A percentile compares a stretch with the other conserved stretches of the same genome.
Conservation (phyloP, 2,888 invertebrate genomes). For the Agriotes lineatus region DNA sequence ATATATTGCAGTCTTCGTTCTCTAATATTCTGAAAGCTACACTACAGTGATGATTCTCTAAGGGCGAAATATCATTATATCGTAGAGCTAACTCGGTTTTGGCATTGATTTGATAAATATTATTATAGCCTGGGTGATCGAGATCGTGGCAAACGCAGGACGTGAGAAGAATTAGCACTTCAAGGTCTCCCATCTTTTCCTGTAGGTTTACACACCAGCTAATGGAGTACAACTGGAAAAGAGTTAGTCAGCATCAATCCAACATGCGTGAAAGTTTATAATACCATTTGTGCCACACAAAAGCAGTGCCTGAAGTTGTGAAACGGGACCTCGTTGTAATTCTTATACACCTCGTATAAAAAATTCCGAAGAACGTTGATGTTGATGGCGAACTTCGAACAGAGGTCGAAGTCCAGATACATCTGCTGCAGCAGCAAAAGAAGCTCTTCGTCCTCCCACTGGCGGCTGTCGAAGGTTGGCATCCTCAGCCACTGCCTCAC, state of each 20-base stretch:
- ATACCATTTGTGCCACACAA: slow-evolving; percentile 89
- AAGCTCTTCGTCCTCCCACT: slow-evolving; percentile 86
- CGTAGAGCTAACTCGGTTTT: slow-evolving; percentile 85
- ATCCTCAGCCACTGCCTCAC: slow-evolving; percentile 75
- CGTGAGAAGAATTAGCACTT: slow-evolving; percentile 81
- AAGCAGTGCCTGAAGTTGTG: slow-evolving; percentile 90
- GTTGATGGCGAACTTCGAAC: slow-evolving; percentile 81
- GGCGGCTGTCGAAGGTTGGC: slow-evolving; percentile 84
- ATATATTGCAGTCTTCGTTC: slow-evolving; percentile 84
- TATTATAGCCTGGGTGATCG: slow-evolving; percentile 83
- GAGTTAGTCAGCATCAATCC: not conserved
- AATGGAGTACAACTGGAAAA: slow-evolving; percentile 82
- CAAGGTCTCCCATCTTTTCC: slow-evolving; percentile 78
- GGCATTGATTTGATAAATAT: slow-evolving; percentile 86
- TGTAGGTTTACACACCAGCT: slow-evolving; percentile 79
- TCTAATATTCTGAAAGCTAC: slow-evolving; percentile 85
- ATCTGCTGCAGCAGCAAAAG: slow-evolving; percentile 83
- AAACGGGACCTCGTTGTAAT: slow-evolving; percentile 89
- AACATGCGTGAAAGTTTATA: slow-evolving; percentile 51
- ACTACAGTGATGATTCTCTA: slow-evolving; percentile 90
- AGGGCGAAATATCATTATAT: slow-evolving; percentile 88
- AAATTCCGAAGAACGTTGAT: slow-evolving; percentile 77
- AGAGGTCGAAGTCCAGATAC: slow-evolving; percentile 83
- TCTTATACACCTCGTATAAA: slow-evolving; percentile 82
- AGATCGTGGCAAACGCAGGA: slow-evolving; percentile 87